These are phyloP conservation scores for Calvadosia cruxmelitensis DNA, from an alignment of 30 jellyfish, hydroid and myxozoan species.

Conservation along the genomic window DNA sequence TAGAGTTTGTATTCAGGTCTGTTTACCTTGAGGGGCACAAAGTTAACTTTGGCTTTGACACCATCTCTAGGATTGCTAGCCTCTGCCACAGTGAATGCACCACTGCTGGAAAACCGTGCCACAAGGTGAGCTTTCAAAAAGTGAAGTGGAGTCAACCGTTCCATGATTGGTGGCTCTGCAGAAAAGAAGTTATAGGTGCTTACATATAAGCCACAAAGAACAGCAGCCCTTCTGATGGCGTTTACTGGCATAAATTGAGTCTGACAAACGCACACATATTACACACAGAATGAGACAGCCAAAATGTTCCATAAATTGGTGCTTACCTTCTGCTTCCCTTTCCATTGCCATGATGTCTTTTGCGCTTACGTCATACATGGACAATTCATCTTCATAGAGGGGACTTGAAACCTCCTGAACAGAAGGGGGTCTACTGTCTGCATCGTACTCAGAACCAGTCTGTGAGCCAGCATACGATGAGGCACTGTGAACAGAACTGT, in stretches of 20 bases:
- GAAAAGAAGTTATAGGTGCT: background rate
- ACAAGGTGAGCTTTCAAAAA: conserved; percentile 42
- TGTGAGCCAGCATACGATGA: conserved; percentile 40
- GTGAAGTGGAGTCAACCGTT: conserved; percentile 58
- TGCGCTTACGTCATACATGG: background rate
- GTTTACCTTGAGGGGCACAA: conserved; percentile 30
- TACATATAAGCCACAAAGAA: too few relatives aligned
- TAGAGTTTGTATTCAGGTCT: background rate
- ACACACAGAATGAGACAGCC: background rate
- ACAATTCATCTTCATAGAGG: conserved; percentile 19
- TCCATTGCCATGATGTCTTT: background rate
- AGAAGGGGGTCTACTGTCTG: conserved; percentile 59
- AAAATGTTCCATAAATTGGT: conserved; percentile 23
- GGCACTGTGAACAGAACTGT: conserved; percentile 39
- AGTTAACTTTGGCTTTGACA: conserved; percentile 16
- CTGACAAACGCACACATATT: background rate
- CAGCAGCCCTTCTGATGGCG: background rate
- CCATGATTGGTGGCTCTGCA: conserved; percentile 31
- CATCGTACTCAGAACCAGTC: conserved; percentile 40
- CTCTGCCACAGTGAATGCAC: conserved; percentile 31
- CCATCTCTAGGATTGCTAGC: conserved; percentile 49
- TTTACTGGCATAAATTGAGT: background rate
- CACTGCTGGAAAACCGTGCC: conserved; percentile 26
- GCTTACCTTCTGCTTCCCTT: conserved; percentile 19
- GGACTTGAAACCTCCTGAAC: conserved; percentile 31